phyloP scores from a whole-genome alignment of 2,113 vertebrate genomes.

The Columba livia region DNA sequence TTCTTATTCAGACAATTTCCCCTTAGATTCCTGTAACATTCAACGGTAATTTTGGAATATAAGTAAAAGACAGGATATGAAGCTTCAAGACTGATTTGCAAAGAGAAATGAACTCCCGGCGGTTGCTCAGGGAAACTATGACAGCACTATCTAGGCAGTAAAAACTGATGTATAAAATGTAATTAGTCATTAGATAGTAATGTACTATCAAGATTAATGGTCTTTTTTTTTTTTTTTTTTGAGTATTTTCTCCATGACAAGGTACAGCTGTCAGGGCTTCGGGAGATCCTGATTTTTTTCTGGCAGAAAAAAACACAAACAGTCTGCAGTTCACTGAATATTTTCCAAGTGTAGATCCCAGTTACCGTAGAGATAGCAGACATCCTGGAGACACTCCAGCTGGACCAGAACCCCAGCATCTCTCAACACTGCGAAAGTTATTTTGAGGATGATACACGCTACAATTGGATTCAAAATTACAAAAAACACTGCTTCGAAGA shows the following conservation, averaged over 20 bases:
- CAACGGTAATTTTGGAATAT: neutral
- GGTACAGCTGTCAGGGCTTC: conserved; percentile 48
- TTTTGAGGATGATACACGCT: conserved; percentile 14
- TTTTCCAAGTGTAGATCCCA: conserved; percentile 54
- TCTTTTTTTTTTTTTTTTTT: conserved; percentile 26
- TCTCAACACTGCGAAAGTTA: conserved; percentile 9
- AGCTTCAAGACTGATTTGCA: neutral
- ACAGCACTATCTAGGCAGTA: neutral
- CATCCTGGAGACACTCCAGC: conserved; percentile 22
- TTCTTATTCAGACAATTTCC: neutral
- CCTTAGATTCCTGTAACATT: neutral
- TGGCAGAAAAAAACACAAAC: conserved; percentile 53
- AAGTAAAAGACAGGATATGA: neutral
- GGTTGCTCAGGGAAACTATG: neutral
- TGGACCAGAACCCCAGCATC: conserved; percentile 14
- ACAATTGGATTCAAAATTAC: neutral
- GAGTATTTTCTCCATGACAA: conserved; percentile 51
- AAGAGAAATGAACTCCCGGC: neutral
- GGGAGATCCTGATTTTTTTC: conserved; percentile 29
- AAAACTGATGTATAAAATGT: conserved; percentile 20
- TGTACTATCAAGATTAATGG: conserved; percentile 7
- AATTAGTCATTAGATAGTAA: neutral
- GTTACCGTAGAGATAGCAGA: conserved; percentile 39
- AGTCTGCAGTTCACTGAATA: conserved; percentile 46
- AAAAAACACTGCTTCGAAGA: neutral